Evolutionary conservation across 2,797 vertebrate species (phyloP).

Genomic region (Ceyx erithaca): DNA sequence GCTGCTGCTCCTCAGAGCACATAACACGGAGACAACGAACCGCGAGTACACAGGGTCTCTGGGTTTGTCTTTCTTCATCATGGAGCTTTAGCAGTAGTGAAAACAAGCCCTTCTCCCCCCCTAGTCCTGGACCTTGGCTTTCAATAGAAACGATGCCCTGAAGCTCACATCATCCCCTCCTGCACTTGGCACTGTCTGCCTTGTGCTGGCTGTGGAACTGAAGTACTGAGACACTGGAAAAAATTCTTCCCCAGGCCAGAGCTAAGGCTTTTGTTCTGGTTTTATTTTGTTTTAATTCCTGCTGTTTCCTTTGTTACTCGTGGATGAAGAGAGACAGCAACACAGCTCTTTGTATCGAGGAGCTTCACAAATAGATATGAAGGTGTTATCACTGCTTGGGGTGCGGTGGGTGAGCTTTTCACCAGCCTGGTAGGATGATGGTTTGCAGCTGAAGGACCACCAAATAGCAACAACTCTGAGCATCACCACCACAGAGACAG

Average conservation of each 20-base stretch:
- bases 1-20: not conserved
- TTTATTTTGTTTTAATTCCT: too few species aligned
- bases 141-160: not conserved
- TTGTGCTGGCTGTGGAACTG: not conserved
- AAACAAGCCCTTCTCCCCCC: not conserved
- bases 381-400: not conserved
- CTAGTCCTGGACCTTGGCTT: not conserved
- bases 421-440: not conserved
- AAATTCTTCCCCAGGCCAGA: not conserved
- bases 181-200: not conserved
- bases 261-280: too few species aligned
- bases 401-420: not conserved
- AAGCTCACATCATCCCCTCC: not conserved
- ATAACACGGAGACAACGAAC: accelerated
- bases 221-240: not conserved
- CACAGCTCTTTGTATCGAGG: not conserved
- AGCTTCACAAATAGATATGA: not conserved
- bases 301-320: not conserved
- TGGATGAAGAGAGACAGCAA: not conserved
- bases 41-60: accelerated
- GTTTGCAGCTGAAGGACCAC: not conserved
- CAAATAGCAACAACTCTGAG: not conserved
- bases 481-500: not conserved
- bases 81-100: not conserved
- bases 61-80: not conserved